These are phyloP conservation scores for Drosophila rhopaloa DNA, from an alignment of 1,140 invertebrate genomes.

Conservation along the genomic window DNA sequence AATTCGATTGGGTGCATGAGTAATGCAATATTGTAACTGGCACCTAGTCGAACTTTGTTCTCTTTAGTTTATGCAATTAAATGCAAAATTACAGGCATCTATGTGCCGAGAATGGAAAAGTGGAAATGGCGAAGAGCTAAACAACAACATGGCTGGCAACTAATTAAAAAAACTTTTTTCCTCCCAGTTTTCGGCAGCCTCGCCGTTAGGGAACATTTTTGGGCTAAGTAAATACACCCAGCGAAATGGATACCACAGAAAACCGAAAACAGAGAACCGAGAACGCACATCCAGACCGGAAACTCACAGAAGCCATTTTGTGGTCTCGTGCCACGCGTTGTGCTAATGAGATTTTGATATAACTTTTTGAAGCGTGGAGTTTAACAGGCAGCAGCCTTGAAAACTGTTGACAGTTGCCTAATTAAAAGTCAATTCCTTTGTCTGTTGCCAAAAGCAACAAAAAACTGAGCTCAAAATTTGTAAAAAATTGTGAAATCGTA, in stretches of 20 bases:
- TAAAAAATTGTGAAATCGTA: neutral
- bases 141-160: constrained; percentile 55
- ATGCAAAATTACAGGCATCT: constrained; percentile 31
- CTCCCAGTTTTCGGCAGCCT: constrained; percentile 6
- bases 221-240: constrained; percentile 31
- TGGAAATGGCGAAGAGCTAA: constrained; percentile 9
- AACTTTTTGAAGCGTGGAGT: constrained; percentile 44
- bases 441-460: constrained; percentile 8
- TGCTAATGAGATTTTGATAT: constrained; percentile 74
- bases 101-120: neutral
- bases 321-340: constrained; percentile 36
- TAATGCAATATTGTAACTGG: constrained; percentile 35
- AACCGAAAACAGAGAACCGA: constrained; percentile 14
- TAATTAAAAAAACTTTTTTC: constrained; percentile 64
- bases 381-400: constrained; percentile 23
- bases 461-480: constrained; percentile 15
- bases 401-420: constrained; percentile 67
- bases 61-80: constrained; percentile 47
- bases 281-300: constrained; percentile 8
- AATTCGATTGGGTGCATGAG: constrained; percentile 11
- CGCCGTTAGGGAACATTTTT: constrained; percentile 17
- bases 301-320: constrained; percentile 50
- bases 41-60: constrained; percentile 14
- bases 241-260: constrained; percentile 32
- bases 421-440: constrained; percentile 66